phyloP scores from a whole-genome alignment of 2,888 invertebrate genomes.

The Agrochola litura region DNA sequence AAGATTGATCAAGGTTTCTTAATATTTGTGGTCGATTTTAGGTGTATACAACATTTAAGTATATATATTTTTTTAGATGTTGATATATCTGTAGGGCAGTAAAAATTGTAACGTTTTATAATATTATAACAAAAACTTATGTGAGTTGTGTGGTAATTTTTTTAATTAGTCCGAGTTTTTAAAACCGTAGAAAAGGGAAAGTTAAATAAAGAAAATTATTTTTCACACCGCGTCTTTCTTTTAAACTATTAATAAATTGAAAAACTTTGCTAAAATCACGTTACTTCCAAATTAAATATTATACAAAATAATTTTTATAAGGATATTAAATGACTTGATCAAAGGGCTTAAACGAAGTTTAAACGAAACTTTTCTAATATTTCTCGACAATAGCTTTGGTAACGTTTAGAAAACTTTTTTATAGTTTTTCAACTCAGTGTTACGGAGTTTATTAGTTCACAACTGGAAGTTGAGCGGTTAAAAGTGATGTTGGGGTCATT shows the following conservation, averaged over 20 bases:
- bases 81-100: too few species aligned
- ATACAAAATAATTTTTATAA: conserved; percentile 2
- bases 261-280: background rate
- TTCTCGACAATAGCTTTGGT: conserved; percentile 57
- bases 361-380: conserved; percentile 69
- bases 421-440: conserved; percentile 66
- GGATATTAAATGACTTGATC: conserved; percentile 35
- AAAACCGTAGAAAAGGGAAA: background rate
- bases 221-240: background rate
- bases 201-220: background rate
- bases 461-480: conserved; percentile 61
- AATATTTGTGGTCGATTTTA: background rate
- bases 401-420: conserved; percentile 65
- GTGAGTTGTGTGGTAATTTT: background rate
- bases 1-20: background rate
- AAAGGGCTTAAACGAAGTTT: conserved; percentile 17
- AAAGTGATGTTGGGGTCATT: conserved; percentile 56
- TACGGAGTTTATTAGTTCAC: conserved; percentile 65
- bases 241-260: background rate
- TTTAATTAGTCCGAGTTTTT: background rate
- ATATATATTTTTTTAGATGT: too few species aligned
- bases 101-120: background rate
- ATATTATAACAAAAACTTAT: background rate
- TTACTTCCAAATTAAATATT: background rate
- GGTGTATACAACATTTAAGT: background rate